phyloP scores from a whole-genome alignment of 2,888 invertebrate species.

The Apodemia duryi region DNA sequence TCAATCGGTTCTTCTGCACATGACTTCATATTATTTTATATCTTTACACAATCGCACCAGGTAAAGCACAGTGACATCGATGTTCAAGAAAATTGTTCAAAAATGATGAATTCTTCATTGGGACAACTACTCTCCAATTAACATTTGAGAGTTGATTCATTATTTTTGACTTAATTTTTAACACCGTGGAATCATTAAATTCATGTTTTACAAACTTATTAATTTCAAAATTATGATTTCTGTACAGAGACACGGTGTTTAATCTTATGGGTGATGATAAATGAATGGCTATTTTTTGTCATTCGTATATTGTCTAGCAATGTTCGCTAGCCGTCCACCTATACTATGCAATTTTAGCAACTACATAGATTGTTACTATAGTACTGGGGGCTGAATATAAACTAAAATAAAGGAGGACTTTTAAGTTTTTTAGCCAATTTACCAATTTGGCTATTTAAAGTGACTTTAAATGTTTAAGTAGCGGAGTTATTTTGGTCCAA shows the following conservation, averaged over 20 bases:
- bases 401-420: not conserved
- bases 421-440: no score
- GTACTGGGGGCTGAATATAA: not conserved
- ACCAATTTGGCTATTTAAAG: not conserved
- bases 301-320: not conserved
- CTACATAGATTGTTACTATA: not conserved
- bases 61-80: slow-evolving; percentile 51
- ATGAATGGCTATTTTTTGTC: not conserved
- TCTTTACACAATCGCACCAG: slow-evolving; percentile 58
- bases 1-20: slow-evolving; percentile 40
- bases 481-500: not conserved
- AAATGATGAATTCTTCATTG: slow-evolving; percentile 45
- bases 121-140: slow-evolving; percentile 14
- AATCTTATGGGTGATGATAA: not conserved
- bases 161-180: slow-evolving; percentile 42
- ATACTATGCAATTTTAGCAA: not conserved
- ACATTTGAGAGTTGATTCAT: slow-evolving; percentile 36
- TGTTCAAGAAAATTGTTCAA: slow-evolving; percentile 43
- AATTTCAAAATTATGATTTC: not conserved
- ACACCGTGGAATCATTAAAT: not conserved
- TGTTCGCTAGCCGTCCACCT: not conserved
- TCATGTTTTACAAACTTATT: not conserved
- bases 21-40: slow-evolving; percentile 44
- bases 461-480: no score
- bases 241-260: slow-evolving; percentile 3